A percentile compares a stretch with the other conserved stretches of the same genome.
These are phyloP conservation scores for Halictus rubicundus DNA, from an alignment of 1,140 invertebrate species.

Conservation along the genomic window DNA sequence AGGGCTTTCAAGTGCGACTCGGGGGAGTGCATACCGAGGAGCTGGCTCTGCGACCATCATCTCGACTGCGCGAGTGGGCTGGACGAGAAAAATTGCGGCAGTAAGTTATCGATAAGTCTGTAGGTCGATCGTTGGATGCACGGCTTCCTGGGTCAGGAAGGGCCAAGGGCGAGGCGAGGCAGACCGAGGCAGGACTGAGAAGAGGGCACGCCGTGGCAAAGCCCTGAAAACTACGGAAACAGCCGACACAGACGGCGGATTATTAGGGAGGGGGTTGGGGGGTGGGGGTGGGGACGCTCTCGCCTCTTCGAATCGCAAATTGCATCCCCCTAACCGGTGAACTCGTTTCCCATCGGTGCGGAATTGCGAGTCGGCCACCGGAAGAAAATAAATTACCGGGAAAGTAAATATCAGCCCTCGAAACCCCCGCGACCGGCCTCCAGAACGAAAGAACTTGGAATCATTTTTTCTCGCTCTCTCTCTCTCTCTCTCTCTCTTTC, in stretches of 20 bases:
- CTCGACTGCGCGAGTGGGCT: conserved; percentile 84
- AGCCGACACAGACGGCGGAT: conserved; percentile 19
- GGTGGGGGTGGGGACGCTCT: no score
- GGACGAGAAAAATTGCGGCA: conserved; percentile 87
- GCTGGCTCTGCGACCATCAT: conserved; percentile 89
- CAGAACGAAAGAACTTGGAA: neutral
- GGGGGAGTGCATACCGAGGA: conserved; percentile 76
- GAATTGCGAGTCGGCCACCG: conserved; percentile 11
- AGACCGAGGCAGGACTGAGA: conserved; percentile 9
- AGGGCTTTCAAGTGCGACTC: conserved; percentile 76
- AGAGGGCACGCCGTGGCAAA: neutral
- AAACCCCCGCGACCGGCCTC: neutral
- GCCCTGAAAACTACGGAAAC: conserved; percentile 48
- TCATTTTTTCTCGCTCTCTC: neutral
- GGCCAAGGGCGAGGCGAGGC: conserved; percentile 20
- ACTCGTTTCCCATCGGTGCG: conserved; percentile 18
- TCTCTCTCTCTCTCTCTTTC: neutral
- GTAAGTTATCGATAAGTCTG: conserved; percentile 72
- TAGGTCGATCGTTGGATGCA: conserved; percentile 13
- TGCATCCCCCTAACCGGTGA: conserved; percentile 38
- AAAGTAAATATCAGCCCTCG: conserved; percentile 27
- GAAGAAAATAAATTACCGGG: conserved; percentile 27
- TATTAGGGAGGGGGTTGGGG: neutral
- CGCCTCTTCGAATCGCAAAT: conserved; percentile 29
- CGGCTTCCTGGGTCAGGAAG: conserved; percentile 9